Evolutionary conservation across 1,140 invertebrate species (phyloP).

Genomic region (Teleogryllus occipitalis): DNA sequence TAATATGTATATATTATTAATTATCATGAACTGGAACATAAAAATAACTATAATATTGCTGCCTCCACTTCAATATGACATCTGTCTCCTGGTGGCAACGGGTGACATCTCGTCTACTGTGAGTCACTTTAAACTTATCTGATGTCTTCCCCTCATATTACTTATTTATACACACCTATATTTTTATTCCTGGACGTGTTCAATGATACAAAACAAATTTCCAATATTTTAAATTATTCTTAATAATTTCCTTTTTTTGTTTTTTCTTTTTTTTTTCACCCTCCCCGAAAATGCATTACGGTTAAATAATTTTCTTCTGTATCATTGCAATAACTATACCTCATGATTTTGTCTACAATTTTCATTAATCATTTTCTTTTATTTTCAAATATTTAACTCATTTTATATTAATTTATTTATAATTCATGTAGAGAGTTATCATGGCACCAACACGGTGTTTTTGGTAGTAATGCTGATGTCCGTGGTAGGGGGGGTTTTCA

Average conservation of each 20-base stretch:
- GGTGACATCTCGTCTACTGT: slow-evolving; percentile 13
- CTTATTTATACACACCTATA: not conserved
- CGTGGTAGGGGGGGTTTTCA: slow-evolving; percentile 96
- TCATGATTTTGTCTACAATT: too few species aligned
- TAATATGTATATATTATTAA: not conserved
- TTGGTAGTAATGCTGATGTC: slow-evolving; percentile 95
- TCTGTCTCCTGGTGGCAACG: not conserved
- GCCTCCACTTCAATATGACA: not conserved
- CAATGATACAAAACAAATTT: too few species aligned
- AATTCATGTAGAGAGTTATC: slow-evolving; percentile 71
- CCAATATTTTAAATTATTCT: too few species aligned
- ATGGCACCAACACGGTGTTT: slow-evolving; percentile 90
- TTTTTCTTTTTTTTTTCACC: too few species aligned
- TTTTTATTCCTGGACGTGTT: too few species aligned
- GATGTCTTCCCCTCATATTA: not conserved
- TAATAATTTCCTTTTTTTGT: too few species aligned
- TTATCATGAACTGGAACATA: not conserved
- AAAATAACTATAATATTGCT: not conserved
- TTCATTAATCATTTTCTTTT: not conserved
- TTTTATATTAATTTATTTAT: slow-evolving; percentile 8
- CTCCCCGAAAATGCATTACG: too few species aligned
- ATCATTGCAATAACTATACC: too few species aligned
- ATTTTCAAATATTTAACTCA: not conserved
- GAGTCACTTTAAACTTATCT: slow-evolving; percentile 11
- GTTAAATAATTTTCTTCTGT: too few species aligned